Evolutionary conservation across 2,113 vertebrate species (phyloP).

Genomic region (Pangasianodon hypophthalmus): DNA sequence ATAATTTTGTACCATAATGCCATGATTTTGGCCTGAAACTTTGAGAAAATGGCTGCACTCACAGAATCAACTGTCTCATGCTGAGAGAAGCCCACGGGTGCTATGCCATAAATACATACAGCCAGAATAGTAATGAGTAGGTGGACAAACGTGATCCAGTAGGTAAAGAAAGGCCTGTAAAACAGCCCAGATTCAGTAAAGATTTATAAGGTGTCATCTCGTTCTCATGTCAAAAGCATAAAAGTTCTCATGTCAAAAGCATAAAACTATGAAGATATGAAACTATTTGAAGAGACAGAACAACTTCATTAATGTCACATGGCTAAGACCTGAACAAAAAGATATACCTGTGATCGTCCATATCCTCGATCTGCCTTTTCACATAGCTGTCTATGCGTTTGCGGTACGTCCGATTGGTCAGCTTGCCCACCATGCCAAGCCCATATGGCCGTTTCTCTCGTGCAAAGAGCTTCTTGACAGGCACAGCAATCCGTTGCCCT

Average conservation of each 20-base stretch:
- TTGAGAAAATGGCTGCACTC: conserved; percentile 66
- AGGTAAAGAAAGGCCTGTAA: conserved; percentile 95
- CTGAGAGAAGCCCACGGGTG: conserved; percentile 96
- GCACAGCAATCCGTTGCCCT: conserved; percentile 90
- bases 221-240: not conserved
- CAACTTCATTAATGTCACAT: not conserved
- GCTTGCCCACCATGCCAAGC: conserved; percentile 94
- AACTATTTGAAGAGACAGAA: not conserved
- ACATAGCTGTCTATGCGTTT: conserved; percentile 97
- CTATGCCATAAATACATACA: conserved; percentile 94
- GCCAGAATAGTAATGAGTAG: conserved; percentile 94
- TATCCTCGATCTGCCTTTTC: conserved; percentile 96
- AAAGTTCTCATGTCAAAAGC: not conserved
- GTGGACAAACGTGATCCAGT: conserved; percentile 98
- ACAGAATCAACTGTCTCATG: conserved; percentile 97
- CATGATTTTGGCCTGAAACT: not conserved
- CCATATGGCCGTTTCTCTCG: conserved; percentile 94
- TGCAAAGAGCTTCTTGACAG: conserved; percentile 93
- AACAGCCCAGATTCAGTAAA: not conserved
- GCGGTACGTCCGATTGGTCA: conserved; percentile 97
- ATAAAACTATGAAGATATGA: not conserved
- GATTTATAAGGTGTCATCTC: not conserved
- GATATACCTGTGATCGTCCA: conserved; percentile 93
- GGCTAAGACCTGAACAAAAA: not conserved
- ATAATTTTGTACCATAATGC: not conserved